Evolutionary conservation across 2,888 invertebrate genomes (phyloP).

Genomic region (Phaonia tiefii): DNA sequence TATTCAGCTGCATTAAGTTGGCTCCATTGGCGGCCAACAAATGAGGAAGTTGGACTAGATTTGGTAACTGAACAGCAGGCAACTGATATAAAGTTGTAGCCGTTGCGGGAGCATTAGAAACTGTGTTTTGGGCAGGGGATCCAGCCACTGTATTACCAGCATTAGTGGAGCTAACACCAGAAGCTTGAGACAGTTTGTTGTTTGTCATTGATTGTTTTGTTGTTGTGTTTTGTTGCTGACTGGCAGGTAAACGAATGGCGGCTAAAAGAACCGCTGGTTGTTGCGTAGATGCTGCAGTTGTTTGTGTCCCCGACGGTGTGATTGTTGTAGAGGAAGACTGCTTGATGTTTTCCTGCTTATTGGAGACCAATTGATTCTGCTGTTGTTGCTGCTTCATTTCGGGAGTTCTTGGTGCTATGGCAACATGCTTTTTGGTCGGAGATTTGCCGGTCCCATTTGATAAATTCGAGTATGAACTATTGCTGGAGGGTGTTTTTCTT

Average conservation of each 20-base stretch:
- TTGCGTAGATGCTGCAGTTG: conserved; percentile 44
- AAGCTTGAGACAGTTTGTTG: conserved; percentile 39
- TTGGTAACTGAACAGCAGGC: conserved; percentile 83
- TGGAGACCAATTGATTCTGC: conserved; percentile 67
- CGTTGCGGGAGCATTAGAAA: conserved; percentile 48
- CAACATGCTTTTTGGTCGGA: conserved; percentile 80
- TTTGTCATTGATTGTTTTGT: conserved; percentile 70
- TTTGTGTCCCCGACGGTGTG: conserved; percentile 20
- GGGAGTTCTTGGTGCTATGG: conserved; percentile 79
- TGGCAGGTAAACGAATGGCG: conserved; percentile 82
- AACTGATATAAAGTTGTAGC: conserved; percentile 81
- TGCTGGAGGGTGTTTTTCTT: conserved; percentile 76
- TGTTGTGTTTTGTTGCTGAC: conserved; percentile 73
- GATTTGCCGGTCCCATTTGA: conserved; percentile 74
- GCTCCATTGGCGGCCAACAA: conserved; percentile 83
- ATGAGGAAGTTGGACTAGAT: conserved; percentile 85
- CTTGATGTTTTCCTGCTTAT: conserved; percentile 51
- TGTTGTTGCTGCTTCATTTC: conserved; percentile 77
- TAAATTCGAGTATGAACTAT: conserved; percentile 50
- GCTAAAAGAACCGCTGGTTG: conserved; percentile 83
- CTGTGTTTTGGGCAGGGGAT: conserved; percentile 22
- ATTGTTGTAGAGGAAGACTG: conserved; percentile 10
- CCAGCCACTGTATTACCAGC: conserved; percentile 43
- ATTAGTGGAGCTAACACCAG: conserved; percentile 47
- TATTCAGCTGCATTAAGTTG: conserved; percentile 79